phyloP scores from a whole-genome alignment of 1,140 invertebrate species.

The Idris sp. region DNA sequence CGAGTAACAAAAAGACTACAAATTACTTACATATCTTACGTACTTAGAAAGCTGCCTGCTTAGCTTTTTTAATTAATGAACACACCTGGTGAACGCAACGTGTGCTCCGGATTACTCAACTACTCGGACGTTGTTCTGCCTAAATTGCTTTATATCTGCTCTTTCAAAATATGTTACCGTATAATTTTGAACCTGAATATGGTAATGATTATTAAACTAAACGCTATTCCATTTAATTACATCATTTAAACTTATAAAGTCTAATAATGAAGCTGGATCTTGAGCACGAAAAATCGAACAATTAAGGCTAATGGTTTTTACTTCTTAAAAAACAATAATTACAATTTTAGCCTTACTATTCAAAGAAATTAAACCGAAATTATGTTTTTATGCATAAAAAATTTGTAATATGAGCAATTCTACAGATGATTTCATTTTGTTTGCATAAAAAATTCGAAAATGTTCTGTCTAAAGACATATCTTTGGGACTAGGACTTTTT shows the following conservation, averaged over 20 bases:
- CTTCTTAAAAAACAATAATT: no score
- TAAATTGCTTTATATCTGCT: conserved; percentile 43
- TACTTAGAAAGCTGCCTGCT: conserved; percentile 54
- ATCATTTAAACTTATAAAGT: conserved; percentile 27
- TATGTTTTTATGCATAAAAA: no score
- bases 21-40: conserved; percentile 56
- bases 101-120: conserved; percentile 59
- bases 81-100: conserved; percentile 64
- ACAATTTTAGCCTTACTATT: no score
- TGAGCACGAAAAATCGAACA: conserved; percentile 3
- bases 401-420: no score
- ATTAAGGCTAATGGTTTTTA: no score
- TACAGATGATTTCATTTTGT: no score
- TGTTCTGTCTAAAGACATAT: no score
- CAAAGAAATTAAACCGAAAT: no score
- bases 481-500: no score
- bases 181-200: conserved; percentile 62
- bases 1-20: conserved; percentile 51
- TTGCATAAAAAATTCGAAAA: no score
- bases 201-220: conserved; percentile 61
- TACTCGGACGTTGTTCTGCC: conserved; percentile 38
- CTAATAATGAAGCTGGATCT: conserved; percentile 18
- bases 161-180: conserved; percentile 43
- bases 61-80: conserved; percentile 74
- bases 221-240: conserved; percentile 37